Percentiles rank a stretch among this genome's conserved stretches.
phyloP scores from a whole-genome alignment of 2,113 vertebrate genomes.

The Ptyas mucosa region DNA sequence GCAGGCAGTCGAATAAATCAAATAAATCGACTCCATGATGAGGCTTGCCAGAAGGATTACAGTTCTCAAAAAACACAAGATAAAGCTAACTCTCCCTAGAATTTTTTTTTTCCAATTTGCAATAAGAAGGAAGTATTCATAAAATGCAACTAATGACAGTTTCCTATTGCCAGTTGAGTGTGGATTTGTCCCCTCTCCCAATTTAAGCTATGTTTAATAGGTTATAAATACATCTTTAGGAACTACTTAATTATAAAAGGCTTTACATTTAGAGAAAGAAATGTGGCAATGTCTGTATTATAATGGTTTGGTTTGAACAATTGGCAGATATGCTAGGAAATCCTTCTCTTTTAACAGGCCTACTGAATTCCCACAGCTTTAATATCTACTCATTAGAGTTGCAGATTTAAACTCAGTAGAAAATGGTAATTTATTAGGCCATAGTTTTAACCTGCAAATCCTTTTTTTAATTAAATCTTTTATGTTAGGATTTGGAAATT shows the following conservation, averaged over 20 bases:
- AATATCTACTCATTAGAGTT: slow-evolving; percentile 48
- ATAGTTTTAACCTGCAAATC: slow-evolving; percentile 62
- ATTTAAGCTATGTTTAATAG: slow-evolving; percentile 17
- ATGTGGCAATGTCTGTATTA: slow-evolving; percentile 30
- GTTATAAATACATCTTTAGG: slow-evolving; percentile 7
- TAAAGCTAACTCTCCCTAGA: not conserved
- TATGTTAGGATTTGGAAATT: slow-evolving; percentile 57
- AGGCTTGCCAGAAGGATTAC: not conserved
- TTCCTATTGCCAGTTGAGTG: slow-evolving; percentile 6
- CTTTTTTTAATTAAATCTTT: slow-evolving; percentile 52
- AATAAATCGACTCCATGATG: not conserved
- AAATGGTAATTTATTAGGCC: slow-evolving; percentile 52
- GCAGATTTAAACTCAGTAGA: slow-evolving; percentile 58
- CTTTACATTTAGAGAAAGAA: slow-evolving; percentile 18
- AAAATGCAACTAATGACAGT: slow-evolving; percentile 1
- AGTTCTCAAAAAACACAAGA: not conserved
- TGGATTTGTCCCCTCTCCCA: not conserved
- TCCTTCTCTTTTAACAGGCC: slow-evolving; percentile 49
- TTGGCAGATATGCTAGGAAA: slow-evolving; percentile 37
- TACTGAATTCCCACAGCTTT: slow-evolving; percentile 52
- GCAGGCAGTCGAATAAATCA: not conserved
- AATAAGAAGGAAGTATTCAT: slow-evolving; percentile 5
- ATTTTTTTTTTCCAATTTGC: not conserved
- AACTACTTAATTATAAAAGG: slow-evolving; percentile 15
- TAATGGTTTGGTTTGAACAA: slow-evolving; percentile 38